A percentile compares a stretch with the other conserved stretches of the same genome.
Evolutionary conservation across 2,113 vertebrate species (phyloP).

Genomic region (Cynocephalus volans): DNA sequence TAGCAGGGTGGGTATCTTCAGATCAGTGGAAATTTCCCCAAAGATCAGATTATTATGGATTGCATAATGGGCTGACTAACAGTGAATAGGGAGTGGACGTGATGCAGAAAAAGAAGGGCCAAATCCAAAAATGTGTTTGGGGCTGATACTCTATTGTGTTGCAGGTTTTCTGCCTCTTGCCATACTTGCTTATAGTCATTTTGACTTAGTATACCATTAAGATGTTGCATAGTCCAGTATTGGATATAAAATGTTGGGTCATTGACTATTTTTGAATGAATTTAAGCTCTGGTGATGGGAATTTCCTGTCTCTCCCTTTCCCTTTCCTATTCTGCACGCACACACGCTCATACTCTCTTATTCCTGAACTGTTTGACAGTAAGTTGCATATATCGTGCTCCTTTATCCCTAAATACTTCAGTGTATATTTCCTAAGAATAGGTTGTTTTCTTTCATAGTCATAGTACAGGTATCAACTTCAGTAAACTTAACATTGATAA

Average conservation of each 20-base stretch:
- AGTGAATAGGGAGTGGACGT: constrained; percentile 58
- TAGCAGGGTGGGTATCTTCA: constrained; percentile 74
- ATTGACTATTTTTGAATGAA: constrained; percentile 62
- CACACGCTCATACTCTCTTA: neutral
- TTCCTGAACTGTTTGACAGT: neutral
- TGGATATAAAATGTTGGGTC: constrained; percentile 7
- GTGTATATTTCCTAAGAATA: constrained; percentile 9
- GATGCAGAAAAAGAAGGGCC: constrained; percentile 25
- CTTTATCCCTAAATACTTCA: constrained; percentile 25
- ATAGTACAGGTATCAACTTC: neutral
- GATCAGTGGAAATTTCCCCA: constrained; percentile 77
- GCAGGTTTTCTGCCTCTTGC: constrained; percentile 54
- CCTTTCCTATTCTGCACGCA: neutral
- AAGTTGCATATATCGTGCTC: neutral
- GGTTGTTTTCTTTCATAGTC: constrained; percentile 11
- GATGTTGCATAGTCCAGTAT: neutral
- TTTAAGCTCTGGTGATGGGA: neutral
- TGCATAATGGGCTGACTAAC: constrained; percentile 67
- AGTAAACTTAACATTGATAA: constrained; percentile 58
- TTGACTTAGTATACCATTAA: neutral
- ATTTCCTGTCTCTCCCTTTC: neutral
- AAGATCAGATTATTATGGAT: constrained; percentile 78
- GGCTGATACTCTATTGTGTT: neutral
- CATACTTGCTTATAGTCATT: constrained; percentile 48
- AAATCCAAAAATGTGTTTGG: constrained; percentile 54